Base-by-base conservation (phyloP, 2,113 vertebrate species). In the Columba janthina region DNA sequence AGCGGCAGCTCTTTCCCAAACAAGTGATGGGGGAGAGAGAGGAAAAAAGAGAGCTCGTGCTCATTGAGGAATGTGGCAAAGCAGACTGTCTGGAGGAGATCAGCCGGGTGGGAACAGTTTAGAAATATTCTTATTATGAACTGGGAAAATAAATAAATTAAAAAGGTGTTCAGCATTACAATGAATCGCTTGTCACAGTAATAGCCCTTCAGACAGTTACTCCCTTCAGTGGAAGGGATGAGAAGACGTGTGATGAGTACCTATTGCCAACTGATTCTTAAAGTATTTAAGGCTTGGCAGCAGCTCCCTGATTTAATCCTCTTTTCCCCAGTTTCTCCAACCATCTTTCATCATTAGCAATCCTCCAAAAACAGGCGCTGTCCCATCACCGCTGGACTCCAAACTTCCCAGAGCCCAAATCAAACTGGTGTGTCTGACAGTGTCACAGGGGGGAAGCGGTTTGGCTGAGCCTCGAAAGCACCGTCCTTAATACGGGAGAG, bases 261-360 rank as follows among this genome's bases (percentile, higher is more conserved):
- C 90, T 57, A 57, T 6, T 90, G 86, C 91, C 73, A 90, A 50
- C 79, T 74, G 76, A 86, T 58, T 71, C 88, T 34, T 28, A 77
- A 77, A 86, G 88, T 9, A 51, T 93, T 92, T 94, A 84, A 84
- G 53, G 46, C 57, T 56, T 93, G 83, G 90, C 93, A 94, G 84
- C 94, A 85, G 89, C 60, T 94, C 72, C 76, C 60, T 61, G 38
- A 26, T 78, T 77, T 92, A 97, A 96, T 94, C 91, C 89, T 89
- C 85, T 94, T 90, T 56, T 19, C 65, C 80, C 73, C 89, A 81
- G 89, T 81, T 90, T 93, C 89, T 84, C 80, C 91, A 85, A 66
- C 54, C 50, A 58, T 46, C 77, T 73, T 51, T 81, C 86, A 69
- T 56, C 66, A 34, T 65, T 2, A 85, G 69, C 1, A 8, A 82